phyloP scores from a whole-genome alignment of 2,888 invertebrate species.

The Cheiracanthium punctorium region DNA sequence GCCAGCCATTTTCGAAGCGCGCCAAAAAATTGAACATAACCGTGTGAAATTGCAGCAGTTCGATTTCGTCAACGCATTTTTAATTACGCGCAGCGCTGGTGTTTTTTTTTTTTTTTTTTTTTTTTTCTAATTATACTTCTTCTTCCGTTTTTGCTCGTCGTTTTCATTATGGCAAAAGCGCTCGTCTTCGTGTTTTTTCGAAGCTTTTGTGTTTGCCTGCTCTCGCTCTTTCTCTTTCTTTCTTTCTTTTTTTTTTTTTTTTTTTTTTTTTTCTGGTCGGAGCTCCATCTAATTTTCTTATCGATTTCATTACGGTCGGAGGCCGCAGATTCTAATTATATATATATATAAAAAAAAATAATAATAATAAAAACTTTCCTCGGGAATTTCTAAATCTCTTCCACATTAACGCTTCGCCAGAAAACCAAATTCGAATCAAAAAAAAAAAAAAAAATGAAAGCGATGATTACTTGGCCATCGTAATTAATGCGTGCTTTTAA shows the following conservation, averaged over 20 bases:
- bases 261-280: constrained; percentile 5
- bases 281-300: constrained; percentile 66
- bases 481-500: constrained; percentile 57
- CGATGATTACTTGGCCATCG: constrained; percentile 37
- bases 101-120: too few relatives aligned
- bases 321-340: constrained; percentile 51
- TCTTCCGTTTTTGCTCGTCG: constrained; percentile 20
- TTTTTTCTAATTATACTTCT: constrained; percentile 44
- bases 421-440: constrained; percentile 59
- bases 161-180: constrained; percentile 4
- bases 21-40: constrained; percentile 36
- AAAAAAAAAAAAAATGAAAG: constrained; percentile 19
- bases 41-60: constrained; percentile 60
- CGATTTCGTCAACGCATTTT: constrained; percentile 61
- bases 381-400: constrained; percentile 38
- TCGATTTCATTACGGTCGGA: constrained; percentile 60
- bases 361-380: constrained; percentile 21
- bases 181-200: constrained; percentile 33
- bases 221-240: constrained; percentile 4
- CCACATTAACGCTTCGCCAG: constrained; percentile 54
- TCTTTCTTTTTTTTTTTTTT: background rate
- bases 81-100: constrained; percentile 63
- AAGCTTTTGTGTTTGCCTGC: constrained; percentile 45
- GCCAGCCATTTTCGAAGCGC: constrained; percentile 31
- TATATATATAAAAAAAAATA: background rate